Evolutionary conservation across 2,113 vertebrate species (phyloP).

Genomic region (Nycticryphes semicollaris): DNA sequence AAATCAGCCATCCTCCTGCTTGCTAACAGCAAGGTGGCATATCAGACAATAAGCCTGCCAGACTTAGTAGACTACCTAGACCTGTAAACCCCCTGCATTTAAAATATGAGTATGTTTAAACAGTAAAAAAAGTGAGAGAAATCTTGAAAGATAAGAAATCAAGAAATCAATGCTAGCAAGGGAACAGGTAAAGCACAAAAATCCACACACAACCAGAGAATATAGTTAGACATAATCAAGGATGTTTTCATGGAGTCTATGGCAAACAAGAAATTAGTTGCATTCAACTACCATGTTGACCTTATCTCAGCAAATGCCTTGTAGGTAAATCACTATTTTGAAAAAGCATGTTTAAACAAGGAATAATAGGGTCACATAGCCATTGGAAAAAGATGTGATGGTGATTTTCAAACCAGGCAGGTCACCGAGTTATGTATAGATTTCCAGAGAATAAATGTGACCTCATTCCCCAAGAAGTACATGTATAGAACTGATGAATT

Average conservation of each 20-base stretch:
- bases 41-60: background rate
- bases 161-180: background rate
- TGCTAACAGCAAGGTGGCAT: background rate
- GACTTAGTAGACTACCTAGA: background rate
- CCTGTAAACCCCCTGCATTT: background rate
- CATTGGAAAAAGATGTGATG: background rate
- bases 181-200: background rate
- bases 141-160: background rate
- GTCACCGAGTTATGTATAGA: background rate
- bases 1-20: background rate
- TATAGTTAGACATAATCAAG: background rate
- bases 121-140: background rate
- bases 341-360: background rate
- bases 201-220: rapidly evolving
- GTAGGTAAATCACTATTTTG: background rate
- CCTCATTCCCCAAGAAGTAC: background rate
- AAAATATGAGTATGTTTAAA: background rate
- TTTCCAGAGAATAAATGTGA: background rate
- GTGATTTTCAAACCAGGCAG: background rate
- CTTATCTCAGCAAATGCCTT: background rate
- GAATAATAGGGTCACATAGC: background rate
- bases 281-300: background rate
- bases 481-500: background rate
- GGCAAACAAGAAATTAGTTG: background rate
- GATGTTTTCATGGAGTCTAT: background rate